These are phyloP conservation scores for Acridotheres tristis DNA, from an alignment of 2,797 vertebrate genomes.

Conservation along the genomic window DNA sequence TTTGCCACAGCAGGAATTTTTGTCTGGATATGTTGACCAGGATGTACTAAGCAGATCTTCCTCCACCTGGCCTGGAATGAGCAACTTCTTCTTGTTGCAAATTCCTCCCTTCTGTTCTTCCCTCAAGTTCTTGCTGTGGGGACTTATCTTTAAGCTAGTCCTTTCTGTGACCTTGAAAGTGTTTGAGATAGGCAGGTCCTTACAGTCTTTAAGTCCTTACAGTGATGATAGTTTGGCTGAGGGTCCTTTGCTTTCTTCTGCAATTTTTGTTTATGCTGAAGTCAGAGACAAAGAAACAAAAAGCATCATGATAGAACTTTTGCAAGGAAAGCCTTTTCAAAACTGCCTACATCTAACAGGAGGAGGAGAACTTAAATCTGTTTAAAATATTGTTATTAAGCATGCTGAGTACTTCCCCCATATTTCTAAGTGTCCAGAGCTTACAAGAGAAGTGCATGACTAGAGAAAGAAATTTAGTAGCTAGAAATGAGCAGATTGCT, in stretches of 20 bases:
- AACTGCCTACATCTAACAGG: neutral
- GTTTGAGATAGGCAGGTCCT: neutral
- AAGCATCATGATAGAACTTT: rapidly evolving
- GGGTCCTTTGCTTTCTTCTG: neutral
- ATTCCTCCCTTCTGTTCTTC: neutral
- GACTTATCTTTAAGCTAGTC: neutral
- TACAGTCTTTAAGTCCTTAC: neutral
- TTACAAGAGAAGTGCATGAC: neutral
- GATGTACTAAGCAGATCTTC: neutral
- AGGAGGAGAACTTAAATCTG: neutral
- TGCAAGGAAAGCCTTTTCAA: neutral
- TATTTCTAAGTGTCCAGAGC: neutral
- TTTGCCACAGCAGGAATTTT: neutral
- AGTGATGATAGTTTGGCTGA: neutral
- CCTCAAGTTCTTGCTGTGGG: neutral
- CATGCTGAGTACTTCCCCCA: neutral
- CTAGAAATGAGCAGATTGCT: neutral
- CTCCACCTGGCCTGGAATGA: neutral
- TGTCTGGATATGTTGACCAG: neutral
- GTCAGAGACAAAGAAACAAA: neutral
- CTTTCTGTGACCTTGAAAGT: neutral
- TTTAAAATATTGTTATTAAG: neutral
- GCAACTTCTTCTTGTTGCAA: neutral
- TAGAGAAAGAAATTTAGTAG: neutral
- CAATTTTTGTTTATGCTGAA: neutral